Conservation (phyloP, 2,888 invertebrate species). For the Sialis fuliginosa region DNA sequence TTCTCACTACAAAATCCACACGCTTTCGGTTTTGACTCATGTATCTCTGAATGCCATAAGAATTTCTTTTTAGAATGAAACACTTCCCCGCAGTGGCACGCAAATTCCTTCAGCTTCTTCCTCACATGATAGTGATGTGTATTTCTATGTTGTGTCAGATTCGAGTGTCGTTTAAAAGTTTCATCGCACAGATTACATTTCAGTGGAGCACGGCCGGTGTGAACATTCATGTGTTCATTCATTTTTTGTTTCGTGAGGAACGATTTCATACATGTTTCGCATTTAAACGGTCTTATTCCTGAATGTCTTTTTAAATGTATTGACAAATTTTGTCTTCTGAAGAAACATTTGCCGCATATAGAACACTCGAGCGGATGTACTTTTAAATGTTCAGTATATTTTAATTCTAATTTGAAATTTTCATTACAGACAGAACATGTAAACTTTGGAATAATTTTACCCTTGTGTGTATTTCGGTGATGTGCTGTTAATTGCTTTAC, state of each 20-base stretch:
- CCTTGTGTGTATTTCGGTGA: slow-evolving; percentile 23
- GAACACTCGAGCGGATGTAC: slow-evolving; percentile 69
- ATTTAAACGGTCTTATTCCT: slow-evolving; percentile 49
- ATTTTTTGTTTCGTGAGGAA: slow-evolving; percentile 70
- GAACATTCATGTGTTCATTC: slow-evolving; percentile 64
- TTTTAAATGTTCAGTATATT: slow-evolving; percentile 56
- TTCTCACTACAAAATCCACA: slow-evolving; percentile 75
- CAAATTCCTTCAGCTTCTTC: slow-evolving; percentile 50
- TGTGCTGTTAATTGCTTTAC: slow-evolving; percentile 20
- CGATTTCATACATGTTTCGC: slow-evolving; percentile 63
- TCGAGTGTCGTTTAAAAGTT: slow-evolving; percentile 66
- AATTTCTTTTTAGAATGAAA: slow-evolving; percentile 71
- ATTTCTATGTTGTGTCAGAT: slow-evolving; percentile 69
- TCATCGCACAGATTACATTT: slow-evolving; percentile 67
- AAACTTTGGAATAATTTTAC: slow-evolving; percentile 9
- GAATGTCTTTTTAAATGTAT: slow-evolving; percentile 66
- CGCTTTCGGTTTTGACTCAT: slow-evolving; percentile 64
- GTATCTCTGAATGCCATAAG: slow-evolving; percentile 73
- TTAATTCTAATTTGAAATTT: slow-evolving; percentile 46
- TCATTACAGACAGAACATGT: slow-evolving; percentile 45
- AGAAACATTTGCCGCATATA: slow-evolving; percentile 66
- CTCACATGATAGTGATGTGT: slow-evolving; percentile 57
- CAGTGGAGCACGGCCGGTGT: slow-evolving; percentile 64
- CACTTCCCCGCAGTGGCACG: slow-evolving; percentile 64
- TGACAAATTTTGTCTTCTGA: slow-evolving; percentile 51